Conservation (phyloP, 2,888 invertebrate genomes). For the Caradrina kadenii region DNA sequence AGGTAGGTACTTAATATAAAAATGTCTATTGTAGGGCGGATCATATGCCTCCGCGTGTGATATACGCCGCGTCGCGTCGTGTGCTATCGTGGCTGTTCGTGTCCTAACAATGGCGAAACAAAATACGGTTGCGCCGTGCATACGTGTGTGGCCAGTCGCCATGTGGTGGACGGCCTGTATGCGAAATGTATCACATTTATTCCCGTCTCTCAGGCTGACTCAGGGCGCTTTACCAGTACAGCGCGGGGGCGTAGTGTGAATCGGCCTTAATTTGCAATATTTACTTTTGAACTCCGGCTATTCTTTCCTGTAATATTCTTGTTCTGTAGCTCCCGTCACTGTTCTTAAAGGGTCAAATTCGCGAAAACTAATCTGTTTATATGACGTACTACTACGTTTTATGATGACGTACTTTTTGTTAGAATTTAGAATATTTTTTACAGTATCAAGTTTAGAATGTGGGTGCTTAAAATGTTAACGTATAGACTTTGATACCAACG, state of each 20-base stretch:
- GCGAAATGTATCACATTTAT: slow-evolving; percentile 57
- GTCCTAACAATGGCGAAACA: slow-evolving; percentile 48
- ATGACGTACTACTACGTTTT: no score
- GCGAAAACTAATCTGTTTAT: not conserved
- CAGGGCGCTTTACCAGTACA: slow-evolving; percentile 13
- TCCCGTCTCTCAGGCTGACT: slow-evolving; percentile 39
- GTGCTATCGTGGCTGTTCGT: slow-evolving; percentile 14
- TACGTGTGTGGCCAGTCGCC: slow-evolving; percentile 25
- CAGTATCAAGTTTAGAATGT: no score
- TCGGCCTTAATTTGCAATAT: slow-evolving; percentile 46
- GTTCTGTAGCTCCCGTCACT: slow-evolving; percentile 15
- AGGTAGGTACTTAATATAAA: not conserved
- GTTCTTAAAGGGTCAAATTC: slow-evolving; percentile 2
- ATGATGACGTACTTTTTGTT: no score
- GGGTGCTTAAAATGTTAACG: not conserved
- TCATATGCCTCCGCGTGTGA: not conserved
- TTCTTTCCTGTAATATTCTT: slow-evolving; percentile 16
- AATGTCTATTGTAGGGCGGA: not conserved
- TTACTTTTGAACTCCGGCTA: slow-evolving; percentile 34
- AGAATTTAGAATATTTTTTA: no score
- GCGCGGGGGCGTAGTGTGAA: slow-evolving; percentile 23
- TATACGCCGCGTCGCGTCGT: slow-evolving; percentile 1
- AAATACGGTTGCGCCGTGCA: slow-evolving; percentile 31
- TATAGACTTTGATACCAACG: slow-evolving; percentile 5
- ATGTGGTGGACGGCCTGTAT: slow-evolving; percentile 34